Evolutionary conservation across 2,888 invertebrate species (phyloP).

Genomic region (Prenolepis imparis): DNA sequence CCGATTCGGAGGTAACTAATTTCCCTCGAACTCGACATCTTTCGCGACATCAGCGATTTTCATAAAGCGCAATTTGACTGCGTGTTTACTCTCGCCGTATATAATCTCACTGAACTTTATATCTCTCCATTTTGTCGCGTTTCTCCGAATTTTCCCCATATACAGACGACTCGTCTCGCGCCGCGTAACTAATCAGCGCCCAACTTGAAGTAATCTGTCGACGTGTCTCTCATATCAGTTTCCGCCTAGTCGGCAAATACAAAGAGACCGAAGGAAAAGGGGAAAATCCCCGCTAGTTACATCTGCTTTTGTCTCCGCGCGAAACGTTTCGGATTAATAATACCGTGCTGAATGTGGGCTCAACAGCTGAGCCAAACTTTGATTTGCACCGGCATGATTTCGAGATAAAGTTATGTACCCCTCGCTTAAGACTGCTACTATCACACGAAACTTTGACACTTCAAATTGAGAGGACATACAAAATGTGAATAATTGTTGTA

Average conservation of each 20-base stretch:
- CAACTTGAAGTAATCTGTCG: slow-evolving; percentile 63
- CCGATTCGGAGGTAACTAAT: slow-evolving; percentile 28
- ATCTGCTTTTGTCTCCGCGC: slow-evolving; percentile 26
- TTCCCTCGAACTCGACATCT: slow-evolving; percentile 1
- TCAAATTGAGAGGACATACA: not conserved
- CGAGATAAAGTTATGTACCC: not conserved
- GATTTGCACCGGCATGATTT: not conserved
- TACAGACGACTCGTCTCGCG: not conserved
- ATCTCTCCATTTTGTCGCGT: slow-evolving; percentile 20
- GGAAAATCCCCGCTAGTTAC: slow-evolving; percentile 45
- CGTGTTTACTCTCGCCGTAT: slow-evolving; percentile 1
- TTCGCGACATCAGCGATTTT: slow-evolving; percentile 27
- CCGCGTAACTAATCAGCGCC: slow-evolving; percentile 57
- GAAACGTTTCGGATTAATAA: slow-evolving; percentile 59
- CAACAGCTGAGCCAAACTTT: slow-evolving; percentile 30
- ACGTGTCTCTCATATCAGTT: slow-evolving; percentile 57
- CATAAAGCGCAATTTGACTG: slow-evolving; percentile 15
- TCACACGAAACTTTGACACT: not conserved
- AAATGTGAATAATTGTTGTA: not conserved
- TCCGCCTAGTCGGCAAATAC: slow-evolving; percentile 50
- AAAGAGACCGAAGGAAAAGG: slow-evolving; percentile 35
- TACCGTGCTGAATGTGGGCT: slow-evolving; percentile 14
- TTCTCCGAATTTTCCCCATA: slow-evolving; percentile 7
- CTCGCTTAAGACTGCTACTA: not conserved
- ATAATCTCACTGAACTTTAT: slow-evolving; percentile 5